phyloP scores from a whole-genome alignment of 1,140 invertebrate species.

The Procambarus virginalis region DNA sequence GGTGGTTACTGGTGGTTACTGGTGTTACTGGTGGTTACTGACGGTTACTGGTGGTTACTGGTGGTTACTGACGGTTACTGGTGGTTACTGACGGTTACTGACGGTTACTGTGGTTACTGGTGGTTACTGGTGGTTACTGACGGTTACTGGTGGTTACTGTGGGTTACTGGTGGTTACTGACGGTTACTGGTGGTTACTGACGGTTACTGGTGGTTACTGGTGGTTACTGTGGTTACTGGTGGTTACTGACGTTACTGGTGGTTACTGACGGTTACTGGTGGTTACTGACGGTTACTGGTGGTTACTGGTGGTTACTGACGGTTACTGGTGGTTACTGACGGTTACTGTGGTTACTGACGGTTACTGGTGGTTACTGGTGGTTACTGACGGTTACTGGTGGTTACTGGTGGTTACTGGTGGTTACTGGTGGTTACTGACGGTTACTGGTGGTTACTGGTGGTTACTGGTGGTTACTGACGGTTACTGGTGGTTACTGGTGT shows the following conservation, averaged over 20 bases:
- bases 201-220: no score
- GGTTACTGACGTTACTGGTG: background rate
- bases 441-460: background rate
- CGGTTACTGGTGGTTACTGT: no score
- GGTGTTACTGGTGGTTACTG: background rate
- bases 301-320: background rate
- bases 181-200: no score
- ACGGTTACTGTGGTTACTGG: no score
- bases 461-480: background rate
- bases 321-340: background rate
- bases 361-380: background rate
- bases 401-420: background rate
- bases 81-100: no score
- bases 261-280: background rate
- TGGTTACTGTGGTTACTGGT: background rate
- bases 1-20: background rate
- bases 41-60: background rate
- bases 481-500: background rate
- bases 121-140: no score
- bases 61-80: no score
- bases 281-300: background rate
- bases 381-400: background rate
- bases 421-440: background rate
- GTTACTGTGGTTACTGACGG: background rate
- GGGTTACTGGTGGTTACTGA: no score